phyloP scores from a whole-genome alignment of 2,888 invertebrate species.

The Sarcophaga subvicina region DNA sequence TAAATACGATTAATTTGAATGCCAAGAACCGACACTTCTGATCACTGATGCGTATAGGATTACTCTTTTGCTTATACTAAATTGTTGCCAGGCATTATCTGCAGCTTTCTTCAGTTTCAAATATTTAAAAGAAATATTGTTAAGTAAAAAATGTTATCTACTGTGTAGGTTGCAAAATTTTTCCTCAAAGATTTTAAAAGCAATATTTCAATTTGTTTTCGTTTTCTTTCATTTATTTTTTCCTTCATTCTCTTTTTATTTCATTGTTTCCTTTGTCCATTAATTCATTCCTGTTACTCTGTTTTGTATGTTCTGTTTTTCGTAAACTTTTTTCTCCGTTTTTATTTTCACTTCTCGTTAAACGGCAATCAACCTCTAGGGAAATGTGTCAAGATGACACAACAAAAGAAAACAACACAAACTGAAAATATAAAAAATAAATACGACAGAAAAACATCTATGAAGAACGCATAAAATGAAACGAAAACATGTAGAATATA shows the following conservation, averaged over 20 bases:
- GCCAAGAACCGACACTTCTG: too few species aligned
- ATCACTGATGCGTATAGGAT: too few species aligned
- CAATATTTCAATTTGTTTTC: not conserved
- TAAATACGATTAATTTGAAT: too few species aligned
- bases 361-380: constrained; percentile 64
- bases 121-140: not conserved
- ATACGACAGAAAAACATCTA: constrained; percentile 19
- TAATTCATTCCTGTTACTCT: constrained; percentile 34
- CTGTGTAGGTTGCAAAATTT: too few species aligned
- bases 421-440: constrained; percentile 41
- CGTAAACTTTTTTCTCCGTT: constrained; percentile 23
- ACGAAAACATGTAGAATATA: constrained; percentile 7
- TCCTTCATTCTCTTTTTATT: not conserved
- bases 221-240: not conserved
- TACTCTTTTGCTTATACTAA: too few species aligned
- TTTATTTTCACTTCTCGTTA: constrained; percentile 47
- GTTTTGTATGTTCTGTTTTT: constrained; percentile 15
- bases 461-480: constrained; percentile 25
- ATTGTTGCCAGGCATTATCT: too few species aligned
- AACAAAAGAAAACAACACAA: constrained; percentile 52
- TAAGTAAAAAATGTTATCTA: not conserved
- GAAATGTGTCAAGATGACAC: constrained; percentile 67
- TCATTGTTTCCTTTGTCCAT: not conserved
- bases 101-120: not conserved
- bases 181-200: not conserved